phyloP scores from a whole-genome alignment of 1,140 invertebrate genomes.

The Tribolium madens region DNA sequence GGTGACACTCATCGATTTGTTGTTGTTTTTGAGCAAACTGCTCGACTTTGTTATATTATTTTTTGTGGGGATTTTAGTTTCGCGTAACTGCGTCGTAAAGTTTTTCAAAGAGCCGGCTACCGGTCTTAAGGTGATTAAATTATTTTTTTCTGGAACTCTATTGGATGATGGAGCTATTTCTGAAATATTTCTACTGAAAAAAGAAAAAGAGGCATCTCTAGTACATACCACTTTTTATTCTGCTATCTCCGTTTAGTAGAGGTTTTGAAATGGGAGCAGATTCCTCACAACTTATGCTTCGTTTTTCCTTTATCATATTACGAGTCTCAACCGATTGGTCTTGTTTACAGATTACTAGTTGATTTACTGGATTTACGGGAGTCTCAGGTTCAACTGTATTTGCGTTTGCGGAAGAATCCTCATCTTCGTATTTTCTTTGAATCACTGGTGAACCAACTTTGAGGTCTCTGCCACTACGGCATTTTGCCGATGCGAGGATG shows the following conservation, averaged over 20 bases:
- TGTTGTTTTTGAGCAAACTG: neutral
- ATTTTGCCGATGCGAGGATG: constrained; percentile 87
- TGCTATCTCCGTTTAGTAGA: neutral
- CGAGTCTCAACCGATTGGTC: neutral
- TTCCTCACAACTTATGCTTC: constrained; percentile 12
- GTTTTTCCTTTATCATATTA: neutral
- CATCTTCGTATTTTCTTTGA: constrained; percentile 74
- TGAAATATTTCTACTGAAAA: neutral
- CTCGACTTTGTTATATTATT: neutral
- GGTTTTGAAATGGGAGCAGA: neutral
- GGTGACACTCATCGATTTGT: constrained; percentile 67
- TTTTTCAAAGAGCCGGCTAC: neutral
- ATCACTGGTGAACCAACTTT: constrained; percentile 77
- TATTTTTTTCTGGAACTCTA: constrained; percentile 12
- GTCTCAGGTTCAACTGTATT: neutral
- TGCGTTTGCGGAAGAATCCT: constrained; percentile 27
- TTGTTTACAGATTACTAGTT: constrained; percentile 1
- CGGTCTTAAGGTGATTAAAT: constrained; percentile 8
- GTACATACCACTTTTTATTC: neutral
- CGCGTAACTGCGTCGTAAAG: neutral
- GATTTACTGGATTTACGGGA: constrained; percentile 2
- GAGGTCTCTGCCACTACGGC: constrained; percentile 79
- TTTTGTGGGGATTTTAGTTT: neutral
- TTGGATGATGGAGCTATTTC: neutral
- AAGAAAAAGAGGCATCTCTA: neutral